These are phyloP conservation scores for Drosophila quinaria DNA, from an alignment of 2,888 invertebrate species.

Conservation along the genomic window DNA sequence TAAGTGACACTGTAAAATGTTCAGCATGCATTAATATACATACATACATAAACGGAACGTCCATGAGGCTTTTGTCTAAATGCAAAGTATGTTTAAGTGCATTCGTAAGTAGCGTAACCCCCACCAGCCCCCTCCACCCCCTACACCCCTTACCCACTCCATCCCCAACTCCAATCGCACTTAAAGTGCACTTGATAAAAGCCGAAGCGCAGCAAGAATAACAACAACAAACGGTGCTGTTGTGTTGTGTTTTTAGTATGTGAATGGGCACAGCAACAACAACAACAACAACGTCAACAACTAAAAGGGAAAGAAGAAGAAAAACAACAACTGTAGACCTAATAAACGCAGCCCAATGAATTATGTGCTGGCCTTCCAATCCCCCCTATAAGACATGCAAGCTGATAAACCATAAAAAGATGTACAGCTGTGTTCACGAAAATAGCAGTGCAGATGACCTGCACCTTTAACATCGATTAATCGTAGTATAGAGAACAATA, in stretches of 20 bases:
- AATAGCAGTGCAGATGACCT: too few species aligned
- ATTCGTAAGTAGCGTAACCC: slow-evolving; percentile 48
- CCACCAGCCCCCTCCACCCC: not conserved
- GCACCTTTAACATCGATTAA: too few species aligned
- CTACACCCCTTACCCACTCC: not conserved
- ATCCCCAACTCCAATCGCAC: slow-evolving; percentile 17
- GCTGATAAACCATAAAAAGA: slow-evolving; percentile 75
- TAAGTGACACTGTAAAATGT: slow-evolving; percentile 52
- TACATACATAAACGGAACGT: slow-evolving; percentile 31
- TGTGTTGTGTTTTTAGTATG: slow-evolving; percentile 36
- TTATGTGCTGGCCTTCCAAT: slow-evolving; percentile 44
- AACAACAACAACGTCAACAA: slow-evolving; percentile 1
- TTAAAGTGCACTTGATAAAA: slow-evolving; percentile 71
- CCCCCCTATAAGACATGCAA: slow-evolving; percentile 33
- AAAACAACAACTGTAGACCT: slow-evolving; percentile 39
- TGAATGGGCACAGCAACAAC: slow-evolving; percentile 61
- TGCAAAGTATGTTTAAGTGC: slow-evolving; percentile 65
- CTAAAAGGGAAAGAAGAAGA: slow-evolving; percentile 10
- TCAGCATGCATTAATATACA: slow-evolving; percentile 46
- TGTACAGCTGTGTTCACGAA: too few species aligned
- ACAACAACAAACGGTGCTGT: slow-evolving; percentile 40
- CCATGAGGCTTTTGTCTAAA: slow-evolving; percentile 49
- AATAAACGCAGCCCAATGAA: slow-evolving; percentile 67
- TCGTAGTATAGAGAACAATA: too few species aligned
- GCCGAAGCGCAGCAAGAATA: slow-evolving; percentile 42